These are phyloP conservation scores for Scaptodrosophila latifasciaeformis DNA, from an alignment of 2,888 invertebrate genomes.

Conservation along the genomic window DNA sequence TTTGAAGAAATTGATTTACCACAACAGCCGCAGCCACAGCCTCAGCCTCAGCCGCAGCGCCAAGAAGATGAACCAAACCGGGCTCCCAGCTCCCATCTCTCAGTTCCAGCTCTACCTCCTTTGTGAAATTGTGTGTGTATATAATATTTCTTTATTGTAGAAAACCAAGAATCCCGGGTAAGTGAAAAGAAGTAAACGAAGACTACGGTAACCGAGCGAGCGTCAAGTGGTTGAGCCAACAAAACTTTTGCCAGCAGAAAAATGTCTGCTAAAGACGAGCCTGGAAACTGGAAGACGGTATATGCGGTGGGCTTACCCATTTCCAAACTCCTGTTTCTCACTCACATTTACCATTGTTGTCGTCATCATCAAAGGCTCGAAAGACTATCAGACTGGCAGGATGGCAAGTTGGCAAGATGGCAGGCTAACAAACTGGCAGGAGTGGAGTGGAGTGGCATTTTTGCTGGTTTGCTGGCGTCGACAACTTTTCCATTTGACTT, in stretches of 20 bases:
- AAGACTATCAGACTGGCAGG: no score
- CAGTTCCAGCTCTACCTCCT: not conserved
- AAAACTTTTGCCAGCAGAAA: constrained; percentile 56
- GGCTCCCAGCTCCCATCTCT: not conserved
- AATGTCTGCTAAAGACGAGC: constrained; percentile 52
- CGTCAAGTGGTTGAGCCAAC: constrained; percentile 64
- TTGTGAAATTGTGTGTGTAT: constrained; percentile 42
- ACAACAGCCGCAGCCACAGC: no score
- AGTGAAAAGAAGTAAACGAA: constrained; percentile 1
- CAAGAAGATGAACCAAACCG: constrained; percentile 17
- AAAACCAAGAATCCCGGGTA: constrained; percentile 1
- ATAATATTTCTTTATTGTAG: constrained; percentile 56
- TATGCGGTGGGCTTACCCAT: constrained; percentile 32
- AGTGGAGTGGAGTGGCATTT: no score
- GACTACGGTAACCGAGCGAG: constrained; percentile 35
- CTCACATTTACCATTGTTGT: constrained; percentile 24
- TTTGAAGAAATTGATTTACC: constrained; percentile 73
- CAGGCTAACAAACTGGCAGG: no score
- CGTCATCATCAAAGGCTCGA: constrained; percentile 47
- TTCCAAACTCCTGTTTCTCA: constrained; percentile 20
- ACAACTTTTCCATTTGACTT: constrained; percentile 71
- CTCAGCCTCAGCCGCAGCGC: no score
- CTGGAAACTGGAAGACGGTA: constrained; percentile 37
- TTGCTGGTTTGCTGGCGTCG: constrained; percentile 37
- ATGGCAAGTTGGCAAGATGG: no score